phyloP scores from a whole-genome alignment of 2,888 invertebrate species.

The Megalurothrips usitatus region DNA sequence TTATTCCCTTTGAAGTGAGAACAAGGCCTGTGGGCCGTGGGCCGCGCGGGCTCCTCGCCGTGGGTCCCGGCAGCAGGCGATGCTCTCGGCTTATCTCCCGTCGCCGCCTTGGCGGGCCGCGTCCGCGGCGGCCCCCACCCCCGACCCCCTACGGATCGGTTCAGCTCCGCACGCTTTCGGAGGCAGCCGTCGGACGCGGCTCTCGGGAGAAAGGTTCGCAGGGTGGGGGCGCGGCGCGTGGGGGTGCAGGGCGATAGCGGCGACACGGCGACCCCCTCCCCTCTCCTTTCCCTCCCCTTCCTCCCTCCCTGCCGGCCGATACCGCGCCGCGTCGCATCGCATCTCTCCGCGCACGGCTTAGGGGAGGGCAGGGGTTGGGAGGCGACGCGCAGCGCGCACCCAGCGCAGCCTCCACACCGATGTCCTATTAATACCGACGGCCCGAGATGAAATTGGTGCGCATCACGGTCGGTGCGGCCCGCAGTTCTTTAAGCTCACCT shows the following conservation, averaged over 20 bases:
- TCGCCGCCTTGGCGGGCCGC: neutral
- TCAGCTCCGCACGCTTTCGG: neutral
- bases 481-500: no score
- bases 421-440: no score
- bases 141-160: neutral
- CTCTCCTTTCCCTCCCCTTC: neutral
- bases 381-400: neutral
- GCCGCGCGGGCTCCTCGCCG: neutral
- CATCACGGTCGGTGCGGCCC: no score
- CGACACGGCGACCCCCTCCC: neutral
- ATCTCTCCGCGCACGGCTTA: neutral
- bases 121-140: neutral
- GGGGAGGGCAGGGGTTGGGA: neutral
- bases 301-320: neutral
- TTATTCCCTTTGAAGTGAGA: conserved; percentile 13
- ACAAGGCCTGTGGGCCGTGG: neutral
- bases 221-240: neutral
- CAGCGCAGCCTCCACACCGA: neutral
- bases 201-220: no score
- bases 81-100: neutral
- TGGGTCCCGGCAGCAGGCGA: no score
- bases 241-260: neutral
- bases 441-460: no score
- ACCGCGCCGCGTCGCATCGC: neutral
- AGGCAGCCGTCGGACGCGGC: neutral